Conservation (phyloP, 2,113 vertebrate genomes). For the Amphilophus citrinellus region DNA sequence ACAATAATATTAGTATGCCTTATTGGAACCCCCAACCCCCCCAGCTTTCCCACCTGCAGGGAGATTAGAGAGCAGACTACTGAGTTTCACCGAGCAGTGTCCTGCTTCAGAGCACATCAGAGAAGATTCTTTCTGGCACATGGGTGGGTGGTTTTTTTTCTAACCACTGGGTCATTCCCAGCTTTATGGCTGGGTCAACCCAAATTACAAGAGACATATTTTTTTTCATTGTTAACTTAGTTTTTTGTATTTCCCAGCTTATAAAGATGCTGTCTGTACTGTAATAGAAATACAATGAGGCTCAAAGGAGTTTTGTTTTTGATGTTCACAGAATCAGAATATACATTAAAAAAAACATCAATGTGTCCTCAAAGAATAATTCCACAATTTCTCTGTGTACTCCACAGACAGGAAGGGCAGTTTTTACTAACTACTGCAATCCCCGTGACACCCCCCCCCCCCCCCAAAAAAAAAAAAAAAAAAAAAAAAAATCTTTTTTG, state of each 20-base stretch:
- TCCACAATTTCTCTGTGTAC: neutral
- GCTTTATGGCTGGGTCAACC: neutral
- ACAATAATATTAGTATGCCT: conserved; percentile 39
- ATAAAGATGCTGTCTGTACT: neutral
- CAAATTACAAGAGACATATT: conserved; percentile 19
- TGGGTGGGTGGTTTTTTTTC: neutral
- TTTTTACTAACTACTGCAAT: neutral
- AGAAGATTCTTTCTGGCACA: neutral
- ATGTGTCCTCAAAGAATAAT: neutral
- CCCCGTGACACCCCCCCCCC: neutral
- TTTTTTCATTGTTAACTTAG: neutral
- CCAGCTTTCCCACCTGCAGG: conserved; percentile 29
- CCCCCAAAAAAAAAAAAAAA: neutral
- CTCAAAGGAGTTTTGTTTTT: neutral
- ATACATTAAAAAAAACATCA: neutral
- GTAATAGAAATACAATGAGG: neutral
- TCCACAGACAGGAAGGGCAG: neutral
- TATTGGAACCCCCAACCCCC: conserved; percentile 24
- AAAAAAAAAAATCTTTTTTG: neutral
- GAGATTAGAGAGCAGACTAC: conserved; percentile 31
- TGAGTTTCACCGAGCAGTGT: conserved; percentile 16
- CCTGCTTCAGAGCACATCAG: neutral
- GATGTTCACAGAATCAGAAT: neutral
- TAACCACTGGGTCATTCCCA: neutral
- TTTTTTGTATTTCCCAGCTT: neutral